Evolutionary conservation across 1,140 invertebrate species (phyloP).

Genomic region (Radopholus similis): DNA sequence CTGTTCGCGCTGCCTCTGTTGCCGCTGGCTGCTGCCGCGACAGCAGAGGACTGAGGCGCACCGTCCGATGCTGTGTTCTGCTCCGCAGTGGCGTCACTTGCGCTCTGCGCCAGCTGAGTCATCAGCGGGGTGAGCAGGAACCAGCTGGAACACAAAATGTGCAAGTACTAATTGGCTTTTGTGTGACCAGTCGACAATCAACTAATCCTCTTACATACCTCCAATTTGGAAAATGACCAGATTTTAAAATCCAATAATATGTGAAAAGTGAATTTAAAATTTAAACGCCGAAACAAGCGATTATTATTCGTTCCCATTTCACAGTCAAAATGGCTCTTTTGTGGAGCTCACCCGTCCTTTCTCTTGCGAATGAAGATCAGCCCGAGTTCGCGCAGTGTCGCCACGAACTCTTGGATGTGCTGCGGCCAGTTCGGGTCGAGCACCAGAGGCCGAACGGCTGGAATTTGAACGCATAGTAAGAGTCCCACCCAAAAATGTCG

Average conservation of each 20-base stretch:
- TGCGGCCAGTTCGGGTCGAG: constrained; percentile 30
- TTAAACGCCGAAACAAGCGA: not conserved
- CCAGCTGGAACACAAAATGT: no score
- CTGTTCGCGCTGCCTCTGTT: no score
- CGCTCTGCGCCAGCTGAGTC: not conserved
- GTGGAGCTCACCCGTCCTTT: constrained; percentile 41
- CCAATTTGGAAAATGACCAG: no score
- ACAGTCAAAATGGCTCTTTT: no score
- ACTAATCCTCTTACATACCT: no score
- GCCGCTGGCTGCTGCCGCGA: not conserved
- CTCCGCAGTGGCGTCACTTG: not conserved
- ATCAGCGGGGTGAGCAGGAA: constrained; percentile 17
- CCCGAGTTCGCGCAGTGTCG: constrained; percentile 37
- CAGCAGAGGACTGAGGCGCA: not conserved
- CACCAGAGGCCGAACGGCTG: not conserved
- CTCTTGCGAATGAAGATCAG: constrained; percentile 44
- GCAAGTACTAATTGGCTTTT: no score
- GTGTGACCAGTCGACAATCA: no score
- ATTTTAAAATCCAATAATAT: not conserved
- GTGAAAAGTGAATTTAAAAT: constrained; percentile 2
- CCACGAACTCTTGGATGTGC: constrained; percentile 28
- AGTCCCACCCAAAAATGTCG: no score
- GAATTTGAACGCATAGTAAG: no score
- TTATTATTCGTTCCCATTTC: no score
- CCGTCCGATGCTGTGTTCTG: not conserved